Evolutionary conservation across 1,140 invertebrate species (phyloP).

Genomic region (Drosophila guanche): DNA sequence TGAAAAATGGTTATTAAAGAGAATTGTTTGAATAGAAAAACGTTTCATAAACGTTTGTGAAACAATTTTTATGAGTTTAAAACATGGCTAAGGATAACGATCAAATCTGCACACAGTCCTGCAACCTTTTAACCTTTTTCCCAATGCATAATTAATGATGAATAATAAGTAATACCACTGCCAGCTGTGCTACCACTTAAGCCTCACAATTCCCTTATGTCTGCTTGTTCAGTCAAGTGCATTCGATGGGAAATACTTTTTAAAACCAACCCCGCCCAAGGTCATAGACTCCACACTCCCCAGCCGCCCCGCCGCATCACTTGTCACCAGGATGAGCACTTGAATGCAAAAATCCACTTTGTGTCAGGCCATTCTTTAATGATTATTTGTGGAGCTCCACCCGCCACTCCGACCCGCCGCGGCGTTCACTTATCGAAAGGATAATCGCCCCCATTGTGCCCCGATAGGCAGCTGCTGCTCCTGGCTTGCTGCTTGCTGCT

Average conservation of each 20-base stretch:
- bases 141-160: too few relatives aligned
- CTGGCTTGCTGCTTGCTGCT: too few relatives aligned
- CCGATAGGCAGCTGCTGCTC: slow-evolving; percentile 36
- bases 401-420: not conserved
- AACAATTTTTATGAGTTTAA: not conserved
- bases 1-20: slow-evolving; percentile 5
- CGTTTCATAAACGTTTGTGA: not conserved
- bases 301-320: not conserved
- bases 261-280: slow-evolving; percentile 1
- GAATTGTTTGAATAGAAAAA: slow-evolving; percentile 1
- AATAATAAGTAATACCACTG: too few relatives aligned
- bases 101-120: not conserved
- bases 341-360: slow-evolving; percentile 25
- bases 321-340: slow-evolving; percentile 7
- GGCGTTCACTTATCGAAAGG: slow-evolving; percentile 29
- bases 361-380: slow-evolving; percentile 33
- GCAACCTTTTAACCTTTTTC: too few relatives aligned
- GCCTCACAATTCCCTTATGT: too few relatives aligned
- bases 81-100: slow-evolving; percentile 12
- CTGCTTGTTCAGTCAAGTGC: too few relatives aligned
- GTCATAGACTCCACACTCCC: too few relatives aligned
- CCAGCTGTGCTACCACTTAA: too few relatives aligned
- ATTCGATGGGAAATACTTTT: not conserved
- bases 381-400: slow-evolving; percentile 37
- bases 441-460: slow-evolving; percentile 45